These are phyloP conservation scores for Limnephilus rhombicus DNA, from an alignment of 2,888 invertebrate genomes.

Conservation along the genomic window DNA sequence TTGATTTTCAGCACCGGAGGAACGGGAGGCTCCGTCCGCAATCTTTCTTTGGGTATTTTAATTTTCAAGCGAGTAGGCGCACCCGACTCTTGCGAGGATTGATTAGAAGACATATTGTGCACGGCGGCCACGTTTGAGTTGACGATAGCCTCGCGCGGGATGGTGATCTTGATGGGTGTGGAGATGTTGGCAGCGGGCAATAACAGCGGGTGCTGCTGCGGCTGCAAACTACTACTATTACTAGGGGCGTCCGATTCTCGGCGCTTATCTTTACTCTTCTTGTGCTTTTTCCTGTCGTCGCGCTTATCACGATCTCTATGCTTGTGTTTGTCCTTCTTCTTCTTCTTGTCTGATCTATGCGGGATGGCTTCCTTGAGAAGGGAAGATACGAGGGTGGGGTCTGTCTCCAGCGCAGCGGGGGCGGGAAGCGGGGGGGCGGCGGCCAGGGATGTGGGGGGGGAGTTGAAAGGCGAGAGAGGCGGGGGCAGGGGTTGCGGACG, in stretches of 20 bases:
- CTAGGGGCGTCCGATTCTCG: slow-evolving; percentile 68
- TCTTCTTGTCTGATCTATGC: slow-evolving; percentile 83
- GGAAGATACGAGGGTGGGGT: slow-evolving; percentile 84
- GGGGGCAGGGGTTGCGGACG: slow-evolving; percentile 70
- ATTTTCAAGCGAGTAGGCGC: slow-evolving; percentile 82
- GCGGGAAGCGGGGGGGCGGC: slow-evolving; percentile 41
- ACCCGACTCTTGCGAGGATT: slow-evolving; percentile 56
- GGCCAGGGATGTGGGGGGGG: slow-evolving; percentile 53
- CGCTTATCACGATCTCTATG: slow-evolving; percentile 87
- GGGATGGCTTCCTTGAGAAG: slow-evolving; percentile 82
- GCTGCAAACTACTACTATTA: not conserved
- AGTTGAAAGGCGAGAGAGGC: slow-evolving; percentile 60
- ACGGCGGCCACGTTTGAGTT: slow-evolving; percentile 28
- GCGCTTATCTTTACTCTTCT: slow-evolving; percentile 80
- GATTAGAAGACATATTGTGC: not conserved
- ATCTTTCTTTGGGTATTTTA: slow-evolving; percentile 87
- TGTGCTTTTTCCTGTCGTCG: slow-evolving; percentile 85
- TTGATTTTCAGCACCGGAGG: slow-evolving; percentile 84
- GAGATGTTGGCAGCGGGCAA: not conserved
- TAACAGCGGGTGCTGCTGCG: not conserved
- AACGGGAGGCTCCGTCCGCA: slow-evolving; percentile 76
- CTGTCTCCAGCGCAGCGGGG: slow-evolving; percentile 83
- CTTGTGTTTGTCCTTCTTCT: slow-evolving; percentile 88
- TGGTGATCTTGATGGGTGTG: slow-evolving; percentile 71
- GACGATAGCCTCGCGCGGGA: slow-evolving; percentile 72